phyloP scores from a whole-genome alignment of 2,888 invertebrate species.

The Drosophila aldrichi region DNA sequence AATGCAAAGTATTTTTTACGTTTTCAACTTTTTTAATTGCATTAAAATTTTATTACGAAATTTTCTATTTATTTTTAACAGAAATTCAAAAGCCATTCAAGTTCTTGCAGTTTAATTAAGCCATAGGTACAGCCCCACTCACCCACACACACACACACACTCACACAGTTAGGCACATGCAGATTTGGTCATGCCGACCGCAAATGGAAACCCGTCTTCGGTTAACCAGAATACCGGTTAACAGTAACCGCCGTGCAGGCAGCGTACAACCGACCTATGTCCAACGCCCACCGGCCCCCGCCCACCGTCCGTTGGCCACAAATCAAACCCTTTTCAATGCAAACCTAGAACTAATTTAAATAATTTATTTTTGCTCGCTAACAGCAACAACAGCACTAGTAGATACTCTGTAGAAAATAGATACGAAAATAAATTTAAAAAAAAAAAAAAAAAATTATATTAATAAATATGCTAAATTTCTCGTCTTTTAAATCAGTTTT shows the following conservation, averaged over 20 bases:
- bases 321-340: constrained; percentile 65
- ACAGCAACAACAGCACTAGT: not conserved
- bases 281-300: not conserved
- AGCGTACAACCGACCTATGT: not conserved
- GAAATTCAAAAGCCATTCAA: constrained; percentile 29
- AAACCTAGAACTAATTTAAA: constrained; percentile 63
- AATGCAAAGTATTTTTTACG: not conserved
- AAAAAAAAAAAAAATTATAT: too few relatives aligned
- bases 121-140: not conserved
- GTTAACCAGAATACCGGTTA: constrained; percentile 47
- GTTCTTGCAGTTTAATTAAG: constrained; percentile 41
- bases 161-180: not conserved
- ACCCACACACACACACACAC: not conserved
- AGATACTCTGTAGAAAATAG: too few relatives aligned
- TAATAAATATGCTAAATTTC: too few relatives aligned
- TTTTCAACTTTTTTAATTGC: not conserved
- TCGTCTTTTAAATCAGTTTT: too few relatives aligned
- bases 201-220: constrained; percentile 54
- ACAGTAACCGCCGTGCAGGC: constrained; percentile 14
- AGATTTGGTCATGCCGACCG: constrained; percentile 31
- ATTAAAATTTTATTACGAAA: not conserved
- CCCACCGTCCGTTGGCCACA: constrained; percentile 5
- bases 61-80: not conserved
- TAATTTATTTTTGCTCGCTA: constrained; percentile 51
- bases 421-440: too few relatives aligned